phyloP scores from a whole-genome alignment of 1,140 invertebrate species.

The Metopolophium dirhodum region DNA sequence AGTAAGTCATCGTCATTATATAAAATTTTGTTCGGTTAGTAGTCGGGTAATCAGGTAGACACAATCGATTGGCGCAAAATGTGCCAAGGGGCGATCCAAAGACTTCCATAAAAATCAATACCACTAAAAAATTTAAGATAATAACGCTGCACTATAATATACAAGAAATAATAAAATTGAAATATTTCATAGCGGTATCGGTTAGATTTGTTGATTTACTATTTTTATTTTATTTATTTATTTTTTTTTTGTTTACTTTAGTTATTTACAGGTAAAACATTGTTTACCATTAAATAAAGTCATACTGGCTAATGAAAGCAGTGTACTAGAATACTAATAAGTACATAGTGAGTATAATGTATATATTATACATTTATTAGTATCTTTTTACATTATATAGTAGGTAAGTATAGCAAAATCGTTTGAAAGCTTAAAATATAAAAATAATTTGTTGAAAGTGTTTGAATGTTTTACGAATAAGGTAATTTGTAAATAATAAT shows the following conservation, averaged over 20 bases:
- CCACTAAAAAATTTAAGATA: background rate
- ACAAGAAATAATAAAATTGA: background rate
- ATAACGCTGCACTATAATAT: background rate
- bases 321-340: background rate
- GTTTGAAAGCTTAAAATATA: background rate
- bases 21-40: no score
- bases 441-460: background rate
- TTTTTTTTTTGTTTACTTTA: background rate
- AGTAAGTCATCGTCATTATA: no score
- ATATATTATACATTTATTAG: background rate
- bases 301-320: background rate
- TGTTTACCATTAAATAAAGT: background rate
- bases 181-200: background rate
- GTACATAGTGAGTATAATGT: background rate
- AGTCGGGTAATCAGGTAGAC: no score
- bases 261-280: background rate
- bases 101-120: background rate
- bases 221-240: no score
- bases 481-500: background rate
- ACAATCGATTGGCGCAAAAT: no score
- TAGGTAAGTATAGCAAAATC: background rate
- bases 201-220: background rate
- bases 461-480: background rate
- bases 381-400: background rate
- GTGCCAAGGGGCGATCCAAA: background rate